These are phyloP conservation scores for Drosophila sp. DNA, from an alignment of 1,140 invertebrate species.

Conservation along the genomic window DNA sequence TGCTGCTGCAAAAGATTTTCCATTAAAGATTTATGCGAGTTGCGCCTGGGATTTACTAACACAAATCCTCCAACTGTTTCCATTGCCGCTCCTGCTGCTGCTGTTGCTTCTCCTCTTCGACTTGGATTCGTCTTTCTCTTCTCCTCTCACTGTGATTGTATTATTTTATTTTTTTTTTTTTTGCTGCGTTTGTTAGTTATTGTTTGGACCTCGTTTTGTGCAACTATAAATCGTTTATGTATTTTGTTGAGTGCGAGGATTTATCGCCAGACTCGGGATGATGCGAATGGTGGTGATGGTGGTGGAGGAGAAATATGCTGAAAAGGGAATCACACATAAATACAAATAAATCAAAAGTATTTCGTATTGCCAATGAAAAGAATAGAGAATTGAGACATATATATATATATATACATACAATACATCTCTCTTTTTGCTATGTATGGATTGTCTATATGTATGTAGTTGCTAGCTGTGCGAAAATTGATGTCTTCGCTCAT, in stretches of 20 bases:
- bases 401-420: background rate
- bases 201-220: conserved; percentile 58
- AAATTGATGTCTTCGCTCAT: conserved; percentile 79
- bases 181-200: conserved; percentile 44
- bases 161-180: conserved; percentile 16
- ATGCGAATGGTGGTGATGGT: background rate
- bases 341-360: conserved; percentile 80
- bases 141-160: background rate
- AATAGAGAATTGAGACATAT: conserved; percentile 60
- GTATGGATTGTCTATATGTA: conserved; percentile 16
- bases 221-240: conserved; percentile 79
- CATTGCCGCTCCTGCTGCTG: conserved; percentile 12
- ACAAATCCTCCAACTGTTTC: conserved; percentile 45
- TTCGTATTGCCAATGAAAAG: conserved; percentile 68
- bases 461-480: conserved; percentile 60
- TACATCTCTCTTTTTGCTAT: conserved; percentile 17
- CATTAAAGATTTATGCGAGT: conserved; percentile 61
- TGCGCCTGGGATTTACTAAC: conserved; percentile 46
- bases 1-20: conserved; percentile 40
- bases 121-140: conserved; percentile 7
- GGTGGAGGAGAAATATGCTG: conserved; percentile 37
- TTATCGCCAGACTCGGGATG: conserved; percentile 60
- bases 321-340: conserved; percentile 72
- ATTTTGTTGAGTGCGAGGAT: conserved; percentile 79
- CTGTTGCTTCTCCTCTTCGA: background rate